phyloP scores from a whole-genome alignment of 2,888 invertebrate species.

The Agrilus cyanescens region DNA sequence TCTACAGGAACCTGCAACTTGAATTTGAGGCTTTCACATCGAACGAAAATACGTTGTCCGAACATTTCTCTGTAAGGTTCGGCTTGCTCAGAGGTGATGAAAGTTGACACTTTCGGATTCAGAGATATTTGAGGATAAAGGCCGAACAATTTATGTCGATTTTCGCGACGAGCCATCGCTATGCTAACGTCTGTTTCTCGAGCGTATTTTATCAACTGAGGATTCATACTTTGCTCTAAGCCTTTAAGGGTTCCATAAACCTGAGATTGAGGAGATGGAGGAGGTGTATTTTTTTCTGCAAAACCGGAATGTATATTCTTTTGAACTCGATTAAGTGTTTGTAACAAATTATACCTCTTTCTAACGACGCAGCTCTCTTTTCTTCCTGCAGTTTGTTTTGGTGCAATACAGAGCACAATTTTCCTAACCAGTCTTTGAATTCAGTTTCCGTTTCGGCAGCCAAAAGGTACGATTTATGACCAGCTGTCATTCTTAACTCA shows the following conservation, averaged over 20 bases:
- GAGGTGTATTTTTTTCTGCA: constrained; percentile 40
- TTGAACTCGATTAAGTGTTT: neutral
- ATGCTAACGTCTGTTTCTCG: constrained; percentile 83
- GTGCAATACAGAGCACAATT: constrained; percentile 71
- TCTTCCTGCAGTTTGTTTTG: constrained; percentile 72
- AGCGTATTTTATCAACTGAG: constrained; percentile 79
- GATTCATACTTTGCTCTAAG: constrained; percentile 85
- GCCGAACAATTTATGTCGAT: constrained; percentile 66
- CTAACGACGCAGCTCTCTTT: constrained; percentile 56
- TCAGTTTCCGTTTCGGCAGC: constrained; percentile 81
- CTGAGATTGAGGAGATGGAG: constrained; percentile 47
- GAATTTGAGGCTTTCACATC: constrained; percentile 74
- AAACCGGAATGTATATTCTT: constrained; percentile 4
- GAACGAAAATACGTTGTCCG: constrained; percentile 72
- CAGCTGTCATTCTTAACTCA: constrained; percentile 76
- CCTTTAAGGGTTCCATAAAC: constrained; percentile 77
- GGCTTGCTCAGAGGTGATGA: constrained; percentile 25
- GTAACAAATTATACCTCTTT: constrained; percentile 36
- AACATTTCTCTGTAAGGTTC: constrained; percentile 81
- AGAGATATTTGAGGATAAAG: constrained; percentile 51
- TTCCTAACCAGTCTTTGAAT: constrained; percentile 70
- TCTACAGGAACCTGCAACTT: constrained; percentile 71
- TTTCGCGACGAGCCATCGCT: constrained; percentile 67
- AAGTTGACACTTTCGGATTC: constrained; percentile 29
- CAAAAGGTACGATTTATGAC: constrained; percentile 74